Percentiles rank a stretch among this genome's conserved stretches.
Conservation (phyloP, 2,113 vertebrate genomes). For the Ophthalmolycus amberensis region DNA sequence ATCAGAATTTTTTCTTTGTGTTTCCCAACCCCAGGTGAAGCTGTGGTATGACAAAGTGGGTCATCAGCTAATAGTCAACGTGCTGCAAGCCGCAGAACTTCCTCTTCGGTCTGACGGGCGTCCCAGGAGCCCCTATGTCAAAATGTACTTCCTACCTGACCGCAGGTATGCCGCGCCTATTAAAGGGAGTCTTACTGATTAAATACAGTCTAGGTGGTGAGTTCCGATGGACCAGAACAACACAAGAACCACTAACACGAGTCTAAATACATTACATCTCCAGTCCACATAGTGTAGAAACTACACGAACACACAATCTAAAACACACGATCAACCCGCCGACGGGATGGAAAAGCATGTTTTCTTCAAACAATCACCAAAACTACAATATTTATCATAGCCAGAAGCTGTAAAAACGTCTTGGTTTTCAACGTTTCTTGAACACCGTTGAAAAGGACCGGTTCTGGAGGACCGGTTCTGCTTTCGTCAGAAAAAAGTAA, state of each 20-base stretch:
- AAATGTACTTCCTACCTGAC: constrained; percentile 99
- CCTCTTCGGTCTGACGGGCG: constrained; percentile 91
- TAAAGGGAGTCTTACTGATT: background rate
- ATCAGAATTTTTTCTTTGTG: constrained; percentile 15
- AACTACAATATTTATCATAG: too few relatives aligned
- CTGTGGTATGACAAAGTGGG: constrained; percentile 98
- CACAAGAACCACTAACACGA: background rate
- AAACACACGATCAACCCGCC: background rate
- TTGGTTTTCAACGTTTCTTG: too few relatives aligned
- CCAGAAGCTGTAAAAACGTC: too few relatives aligned
- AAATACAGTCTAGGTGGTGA: too few relatives aligned
- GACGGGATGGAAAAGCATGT: too few relatives aligned
- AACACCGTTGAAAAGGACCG: too few relatives aligned
- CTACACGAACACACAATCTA: background rate
- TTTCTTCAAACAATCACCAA: too few relatives aligned
- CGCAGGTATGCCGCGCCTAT: constrained; percentile 75
- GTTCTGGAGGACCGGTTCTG: too few relatives aligned
- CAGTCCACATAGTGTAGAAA: background rate
- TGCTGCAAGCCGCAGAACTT: constrained; percentile 93
- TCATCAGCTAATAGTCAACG: constrained; percentile 97
- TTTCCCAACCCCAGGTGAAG: constrained; percentile 87
- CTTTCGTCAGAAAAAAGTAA: too few relatives aligned
- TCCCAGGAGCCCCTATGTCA: constrained; percentile 96
- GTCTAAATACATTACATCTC: too few relatives aligned
- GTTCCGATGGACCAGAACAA: background rate